phyloP scores from a whole-genome alignment of 2,113 vertebrate species.

The Heterotis niloticus region DNA sequence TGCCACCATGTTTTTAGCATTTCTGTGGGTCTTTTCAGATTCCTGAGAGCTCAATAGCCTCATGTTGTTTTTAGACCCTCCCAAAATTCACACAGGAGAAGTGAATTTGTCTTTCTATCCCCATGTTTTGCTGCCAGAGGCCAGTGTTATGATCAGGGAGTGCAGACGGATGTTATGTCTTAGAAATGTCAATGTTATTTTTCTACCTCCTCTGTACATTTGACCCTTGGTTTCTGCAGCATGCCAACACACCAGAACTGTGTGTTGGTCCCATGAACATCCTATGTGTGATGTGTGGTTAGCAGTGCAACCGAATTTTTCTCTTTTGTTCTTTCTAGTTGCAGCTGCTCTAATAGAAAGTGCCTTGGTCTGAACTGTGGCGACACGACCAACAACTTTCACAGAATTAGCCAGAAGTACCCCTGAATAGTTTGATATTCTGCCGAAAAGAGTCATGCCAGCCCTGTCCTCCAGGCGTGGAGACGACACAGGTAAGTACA shows the following conservation, averaged over 20 bases:
- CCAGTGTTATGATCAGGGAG: neutral
- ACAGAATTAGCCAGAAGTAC: neutral
- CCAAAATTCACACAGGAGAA: neutral
- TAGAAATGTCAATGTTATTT: neutral
- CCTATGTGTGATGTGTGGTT: no score
- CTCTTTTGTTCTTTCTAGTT: neutral
- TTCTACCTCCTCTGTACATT: neutral
- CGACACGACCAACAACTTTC: neutral
- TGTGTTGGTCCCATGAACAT: no score
- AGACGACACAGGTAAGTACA: neutral
- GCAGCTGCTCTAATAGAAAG: neutral
- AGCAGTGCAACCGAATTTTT: neutral
- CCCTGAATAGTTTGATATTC: neutral
- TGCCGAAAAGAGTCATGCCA: neutral
- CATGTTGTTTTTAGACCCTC: neutral
- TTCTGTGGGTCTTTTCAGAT: neutral
- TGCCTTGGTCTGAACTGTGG: neutral
- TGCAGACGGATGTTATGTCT: neutral
- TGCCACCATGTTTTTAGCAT: neutral
- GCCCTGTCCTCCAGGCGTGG: neutral
- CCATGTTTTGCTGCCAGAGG: neutral
- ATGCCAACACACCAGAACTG: no score
- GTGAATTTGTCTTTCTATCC: neutral
- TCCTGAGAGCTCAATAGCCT: neutral
- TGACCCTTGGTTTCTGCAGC: no score